A percentile compares a stretch with the other conserved stretches of the same genome.
phyloP scores from a whole-genome alignment of 2,113 vertebrate species.

The Chaetorhynchus papuensis region DNA sequence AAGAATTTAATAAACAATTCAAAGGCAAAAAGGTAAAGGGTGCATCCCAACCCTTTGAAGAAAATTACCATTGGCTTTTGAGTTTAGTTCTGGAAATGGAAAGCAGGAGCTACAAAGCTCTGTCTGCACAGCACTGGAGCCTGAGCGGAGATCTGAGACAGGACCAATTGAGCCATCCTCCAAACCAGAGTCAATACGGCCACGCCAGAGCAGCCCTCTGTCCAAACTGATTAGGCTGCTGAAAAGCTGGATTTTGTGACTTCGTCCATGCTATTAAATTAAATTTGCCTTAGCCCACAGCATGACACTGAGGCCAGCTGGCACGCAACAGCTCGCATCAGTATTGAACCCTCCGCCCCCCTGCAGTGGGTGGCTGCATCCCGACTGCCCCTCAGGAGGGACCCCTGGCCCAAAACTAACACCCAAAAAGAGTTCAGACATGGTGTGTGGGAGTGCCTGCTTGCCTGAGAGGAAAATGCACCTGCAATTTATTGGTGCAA shows the following conservation, averaged over 20 bases:
- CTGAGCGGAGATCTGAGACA: neutral
- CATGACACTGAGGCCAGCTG: rapidly evolving
- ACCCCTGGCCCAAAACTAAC: rapidly evolving
- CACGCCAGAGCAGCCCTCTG: neutral
- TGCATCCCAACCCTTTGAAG: neutral
- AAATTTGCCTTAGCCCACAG: neutral
- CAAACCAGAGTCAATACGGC: neutral
- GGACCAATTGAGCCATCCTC: neutral
- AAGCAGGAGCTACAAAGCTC: neutral
- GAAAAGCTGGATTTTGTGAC: neutral
- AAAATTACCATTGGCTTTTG: conserved; percentile 25
- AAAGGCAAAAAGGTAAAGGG: neutral
- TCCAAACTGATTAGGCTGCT: neutral
- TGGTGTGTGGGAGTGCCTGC: neutral
- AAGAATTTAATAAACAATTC: neutral
- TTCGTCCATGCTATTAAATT: neutral
- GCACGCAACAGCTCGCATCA: rapidly evolving
- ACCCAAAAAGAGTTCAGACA: neutral
- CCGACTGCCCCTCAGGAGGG: neutral
- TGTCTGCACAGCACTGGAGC: neutral
- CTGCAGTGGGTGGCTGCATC: rapidly evolving
- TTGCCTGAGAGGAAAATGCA: rapidly evolving
- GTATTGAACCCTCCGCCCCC: rapidly evolving
- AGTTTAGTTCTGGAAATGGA: conserved; percentile 24
- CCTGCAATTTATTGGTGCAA: rapidly evolving